Evolutionary conservation across 2,113 vertebrate species (phyloP), one percentile per base, ranked within the genome.

Genomic region (Sigmodon hispidus): DNA sequence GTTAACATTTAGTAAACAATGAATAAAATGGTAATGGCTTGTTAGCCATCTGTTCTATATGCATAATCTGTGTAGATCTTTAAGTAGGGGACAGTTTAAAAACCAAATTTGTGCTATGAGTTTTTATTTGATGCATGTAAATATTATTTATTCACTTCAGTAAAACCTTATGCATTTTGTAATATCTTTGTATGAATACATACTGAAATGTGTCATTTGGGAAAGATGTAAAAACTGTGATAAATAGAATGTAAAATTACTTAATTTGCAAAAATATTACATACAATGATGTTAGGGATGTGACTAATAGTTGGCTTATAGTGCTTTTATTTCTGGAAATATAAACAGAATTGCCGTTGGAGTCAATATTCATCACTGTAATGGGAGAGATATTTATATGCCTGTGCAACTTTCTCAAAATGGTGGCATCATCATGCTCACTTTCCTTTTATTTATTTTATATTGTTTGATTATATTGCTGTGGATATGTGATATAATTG

Each of bases 321-420:
- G 76, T 90, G 59, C 48, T 90, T 89, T 94, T 77, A 77, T 45
- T 91, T 79, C 67, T 72, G 72, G 69, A 83, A 93, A 91, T 80
- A 65, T 2, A 88, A 91, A 57, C 24, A 43, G 55, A 22, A 79
- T 88, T 75, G 1, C 65, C 61, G 59, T 31, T 67, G 59, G 17
- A 61, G 55, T 43, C 17, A 80, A 67, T 45, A 52, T 67, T 3
- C 13, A 34, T 65, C 48, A n/a, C 22, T 3, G 48, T 48, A 70
- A 45, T n/a, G 11, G 7, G 22, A 0, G 5, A 76, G 85, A 88
- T 70, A 19, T 3, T 86, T 91, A 59, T 36, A 17, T 79, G 1
- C 7, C 13, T 69, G 1, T n/a, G 43, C 29, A 92, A 79, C 13
- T 48, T 77, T 17, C 34, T 88, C n/a, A 73, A 69, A 92, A 17